Base-by-base conservation (phyloP, 2,113 vertebrate genomes). In the Chaetodon trifascialis region DNA sequence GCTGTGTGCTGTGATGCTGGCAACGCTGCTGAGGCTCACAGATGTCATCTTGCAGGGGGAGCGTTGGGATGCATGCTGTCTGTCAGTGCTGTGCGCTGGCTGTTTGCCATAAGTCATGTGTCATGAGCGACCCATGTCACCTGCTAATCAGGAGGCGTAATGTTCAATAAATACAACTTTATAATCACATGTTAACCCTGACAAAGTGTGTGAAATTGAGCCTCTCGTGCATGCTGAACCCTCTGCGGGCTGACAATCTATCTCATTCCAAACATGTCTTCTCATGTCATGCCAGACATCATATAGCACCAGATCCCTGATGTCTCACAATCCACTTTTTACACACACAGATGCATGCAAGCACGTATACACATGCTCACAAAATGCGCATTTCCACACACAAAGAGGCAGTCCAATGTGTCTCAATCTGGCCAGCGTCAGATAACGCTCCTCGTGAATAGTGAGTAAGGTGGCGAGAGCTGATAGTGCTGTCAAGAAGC, bases 1-100 rank as follows among this genome's bases (percentile, higher is more conserved):
- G 92, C 84, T 82, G 72, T 87, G 85, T 91, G 85, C 91, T 93
- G 92, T 73, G 91, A 93, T 86, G 85, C 74, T 93, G 92, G 92
- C 93, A 92, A 38, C 10, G 81, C 89, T 80, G 83, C 79, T 58
- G 51, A 82, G 64, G 40, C 84, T 82, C 91, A 80, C 93, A 93
- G 91, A 93, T 94, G 91, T 88, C 92, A 84, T 88, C 92, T 88
- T 89, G 81, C 77, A 84, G 90, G 89, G 91, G 88, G 87, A 68
- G 79, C 62, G 21, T 6, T 64, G 78, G 87, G 79, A 70, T 65
- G 69, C 89, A 69, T 69, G 90, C 75, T 81, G 73, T 75, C 82
- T 72, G 52, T 74, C 80, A 55, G 73, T 23, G 76, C 78, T 49
- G 17, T 17, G 21, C 70, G 47, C 73, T 82, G 88, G 83, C 86